Evolutionary conservation across 2,888 invertebrate species (phyloP).

Genomic region (Callinectes sapidus): DNA sequence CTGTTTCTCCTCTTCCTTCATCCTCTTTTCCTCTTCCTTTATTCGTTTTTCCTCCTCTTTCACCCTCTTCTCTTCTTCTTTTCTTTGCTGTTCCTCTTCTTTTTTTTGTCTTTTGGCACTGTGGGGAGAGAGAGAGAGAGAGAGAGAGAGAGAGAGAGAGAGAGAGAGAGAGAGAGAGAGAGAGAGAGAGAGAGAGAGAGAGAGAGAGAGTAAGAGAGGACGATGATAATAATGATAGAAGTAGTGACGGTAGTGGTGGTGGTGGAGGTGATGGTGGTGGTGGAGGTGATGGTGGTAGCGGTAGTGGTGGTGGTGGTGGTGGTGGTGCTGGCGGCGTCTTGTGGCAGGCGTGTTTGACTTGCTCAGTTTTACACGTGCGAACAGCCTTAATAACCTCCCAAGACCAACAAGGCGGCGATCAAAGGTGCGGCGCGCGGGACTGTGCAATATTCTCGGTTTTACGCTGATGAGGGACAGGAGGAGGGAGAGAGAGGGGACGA

Average conservation of each 20-base stretch:
- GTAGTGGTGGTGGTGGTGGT: background rate
- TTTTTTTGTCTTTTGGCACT: background rate
- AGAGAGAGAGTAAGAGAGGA: background rate
- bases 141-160: constrained; percentile 24
- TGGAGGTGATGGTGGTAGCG: background rate
- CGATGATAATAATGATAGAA: background rate
- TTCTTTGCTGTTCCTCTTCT: no score
- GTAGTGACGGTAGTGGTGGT: background rate
- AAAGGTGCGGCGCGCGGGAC: constrained; percentile 17
- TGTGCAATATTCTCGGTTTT: constrained; percentile 40
- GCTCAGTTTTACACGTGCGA: constrained; percentile 50
- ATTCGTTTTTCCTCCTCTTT: no score
- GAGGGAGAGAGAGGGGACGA: background rate
- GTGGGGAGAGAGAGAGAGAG: constrained; percentile 5
- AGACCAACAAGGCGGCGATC: constrained; percentile 50
- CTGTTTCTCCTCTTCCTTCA: background rate
- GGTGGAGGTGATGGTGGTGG: background rate
- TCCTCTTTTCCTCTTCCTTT: no score
- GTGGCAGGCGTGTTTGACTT: constrained; percentile 50
- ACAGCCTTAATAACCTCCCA: constrained; percentile 53
- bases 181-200: background rate
- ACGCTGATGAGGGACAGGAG: background rate
- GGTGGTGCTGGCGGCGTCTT: constrained; percentile 30
- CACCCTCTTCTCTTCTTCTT: no score
- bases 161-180: constrained; percentile 1